phyloP scores from a whole-genome alignment of 2,113 vertebrate genomes.

The Xenus cinereus region DNA sequence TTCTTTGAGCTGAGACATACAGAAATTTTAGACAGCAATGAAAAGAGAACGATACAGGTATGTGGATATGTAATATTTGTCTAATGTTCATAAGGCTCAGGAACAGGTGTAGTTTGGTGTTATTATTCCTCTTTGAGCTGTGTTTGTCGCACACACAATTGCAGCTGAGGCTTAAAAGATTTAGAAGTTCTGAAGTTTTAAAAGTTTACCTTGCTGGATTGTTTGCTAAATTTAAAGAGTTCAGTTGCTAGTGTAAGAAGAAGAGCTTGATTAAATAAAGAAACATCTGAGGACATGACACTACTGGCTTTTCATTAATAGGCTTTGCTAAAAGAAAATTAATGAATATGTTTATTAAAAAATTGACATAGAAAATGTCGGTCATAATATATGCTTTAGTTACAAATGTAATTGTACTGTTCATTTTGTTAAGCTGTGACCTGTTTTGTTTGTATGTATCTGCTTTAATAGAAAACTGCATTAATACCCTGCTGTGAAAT shows the following conservation, averaged over 20 bases:
- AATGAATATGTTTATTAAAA: background rate
- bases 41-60: background rate
- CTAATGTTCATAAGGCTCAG: background rate
- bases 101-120: background rate
- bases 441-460: background rate
- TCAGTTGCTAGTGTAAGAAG: background rate
- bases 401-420: background rate
- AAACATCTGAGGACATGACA: background rate
- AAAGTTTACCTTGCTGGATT: background rate
- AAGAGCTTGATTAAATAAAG: background rate
- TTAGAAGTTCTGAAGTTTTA: background rate
- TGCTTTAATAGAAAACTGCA: background rate
- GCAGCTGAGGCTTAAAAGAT: background rate
- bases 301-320: background rate
- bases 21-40: background rate
- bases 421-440: background rate
- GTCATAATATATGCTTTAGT: background rate
- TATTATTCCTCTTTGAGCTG: background rate
- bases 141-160: background rate
- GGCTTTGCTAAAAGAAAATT: background rate
- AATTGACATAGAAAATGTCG: background rate
- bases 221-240: background rate
- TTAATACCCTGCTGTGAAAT: background rate
- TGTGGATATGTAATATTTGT: background rate
- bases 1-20: background rate